phyloP scores from a whole-genome alignment of 64 coral and sea anemone species.

The Cladopsammia gracilis region DNA sequence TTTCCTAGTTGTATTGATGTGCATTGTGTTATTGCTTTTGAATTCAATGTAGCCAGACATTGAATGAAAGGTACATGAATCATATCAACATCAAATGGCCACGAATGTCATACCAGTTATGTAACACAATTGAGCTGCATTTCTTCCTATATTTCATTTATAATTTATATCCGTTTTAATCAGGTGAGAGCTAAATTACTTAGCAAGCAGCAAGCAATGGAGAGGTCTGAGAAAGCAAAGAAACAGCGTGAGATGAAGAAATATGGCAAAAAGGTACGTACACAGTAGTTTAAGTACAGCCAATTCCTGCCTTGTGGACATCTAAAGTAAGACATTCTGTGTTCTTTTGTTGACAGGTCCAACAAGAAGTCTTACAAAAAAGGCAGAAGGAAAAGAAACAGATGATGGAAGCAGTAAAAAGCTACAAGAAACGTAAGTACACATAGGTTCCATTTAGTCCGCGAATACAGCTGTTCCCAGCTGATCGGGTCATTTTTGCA shows the following conservation, averaged over 20 bases:
- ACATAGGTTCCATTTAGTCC: too few relatives aligned
- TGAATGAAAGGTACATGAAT: too few relatives aligned
- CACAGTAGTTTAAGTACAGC: background rate
- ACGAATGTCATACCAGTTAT: too few relatives aligned
- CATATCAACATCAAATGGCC: too few relatives aligned
- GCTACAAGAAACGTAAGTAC: constrained; percentile 88
- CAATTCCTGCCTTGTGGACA: too few relatives aligned
- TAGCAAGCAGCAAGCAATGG: constrained; percentile 84
- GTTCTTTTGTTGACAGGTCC: constrained; percentile 65
- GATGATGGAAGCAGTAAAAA: constrained; percentile 96
- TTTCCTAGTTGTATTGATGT: too few relatives aligned
- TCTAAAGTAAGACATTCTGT: background rate
- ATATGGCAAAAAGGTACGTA: constrained; percentile 97
- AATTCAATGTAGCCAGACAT: too few relatives aligned
- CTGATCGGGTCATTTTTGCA: too few relatives aligned
- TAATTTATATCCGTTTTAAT: background rate
- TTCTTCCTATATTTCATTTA: background rate
- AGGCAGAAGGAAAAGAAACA: constrained; percentile 97
- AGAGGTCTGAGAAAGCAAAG: constrained; percentile 93
- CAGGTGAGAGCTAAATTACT: constrained; percentile 95
- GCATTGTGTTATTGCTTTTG: too few relatives aligned
- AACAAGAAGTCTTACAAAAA: constrained; percentile 96
- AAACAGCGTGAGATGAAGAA: constrained; percentile 97
- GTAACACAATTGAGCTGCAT: background rate
- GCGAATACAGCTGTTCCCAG: too few relatives aligned